phyloP scores from a whole-genome alignment of 2,888 invertebrate genomes.

The Leucania comma region DNA sequence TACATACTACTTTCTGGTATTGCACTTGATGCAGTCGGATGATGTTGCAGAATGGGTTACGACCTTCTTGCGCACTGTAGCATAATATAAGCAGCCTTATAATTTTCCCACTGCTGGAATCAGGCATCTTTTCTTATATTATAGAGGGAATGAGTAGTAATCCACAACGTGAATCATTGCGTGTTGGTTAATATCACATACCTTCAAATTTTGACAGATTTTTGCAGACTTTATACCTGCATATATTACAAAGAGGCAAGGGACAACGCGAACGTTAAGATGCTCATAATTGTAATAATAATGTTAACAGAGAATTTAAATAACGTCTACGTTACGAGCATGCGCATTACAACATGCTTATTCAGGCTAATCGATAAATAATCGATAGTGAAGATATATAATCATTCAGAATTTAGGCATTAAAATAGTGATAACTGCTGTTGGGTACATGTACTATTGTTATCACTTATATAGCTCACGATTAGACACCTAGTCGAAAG shows the following conservation, averaged over 20 bases:
- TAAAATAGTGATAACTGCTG: constrained; percentile 54
- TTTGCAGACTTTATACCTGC: not conserved
- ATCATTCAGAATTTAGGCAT: constrained; percentile 47
- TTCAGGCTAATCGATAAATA: constrained; percentile 59
- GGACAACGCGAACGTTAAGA: not conserved
- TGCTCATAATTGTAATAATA: constrained; percentile 11
- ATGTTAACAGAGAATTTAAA: constrained; percentile 1
- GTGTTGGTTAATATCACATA: too few species aligned
- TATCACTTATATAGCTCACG: constrained; percentile 61
- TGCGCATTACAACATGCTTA: constrained; percentile 28
- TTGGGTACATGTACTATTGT: constrained; percentile 50
- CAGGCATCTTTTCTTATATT: too few species aligned
- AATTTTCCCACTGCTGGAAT: too few species aligned
- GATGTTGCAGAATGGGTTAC: too few species aligned
- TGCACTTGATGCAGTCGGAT: too few species aligned
- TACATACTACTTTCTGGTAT: too few species aligned
- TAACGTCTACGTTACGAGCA: not conserved
- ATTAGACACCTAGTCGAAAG: constrained; percentile 49
- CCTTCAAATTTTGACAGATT: too few species aligned
- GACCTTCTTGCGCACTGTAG: too few species aligned
- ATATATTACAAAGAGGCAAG: constrained; percentile 1
- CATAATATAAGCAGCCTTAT: too few species aligned
- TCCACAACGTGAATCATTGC: too few species aligned
- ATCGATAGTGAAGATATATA: constrained; percentile 47
- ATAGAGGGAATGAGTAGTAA: too few species aligned